Evolutionary conservation across 2,888 invertebrate genomes (phyloP), one percentile per base, ranked within the genome.

Genomic region (Acanthosepion esculentum): DNA sequence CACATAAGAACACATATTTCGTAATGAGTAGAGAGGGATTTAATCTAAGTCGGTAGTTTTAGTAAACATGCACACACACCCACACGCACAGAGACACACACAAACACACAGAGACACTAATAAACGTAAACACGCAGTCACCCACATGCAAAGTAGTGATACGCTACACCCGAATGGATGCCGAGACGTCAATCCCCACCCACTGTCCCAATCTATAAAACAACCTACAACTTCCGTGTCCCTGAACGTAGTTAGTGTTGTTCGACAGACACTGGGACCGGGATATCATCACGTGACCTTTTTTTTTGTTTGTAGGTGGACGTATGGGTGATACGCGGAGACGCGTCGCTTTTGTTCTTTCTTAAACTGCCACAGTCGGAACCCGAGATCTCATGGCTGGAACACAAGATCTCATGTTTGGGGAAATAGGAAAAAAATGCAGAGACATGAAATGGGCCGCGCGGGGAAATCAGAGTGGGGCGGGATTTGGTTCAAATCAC

Each of bases 331-430:
- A 78, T 78, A 78, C 78, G 78, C 15, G 78, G 78, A 78, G 78
- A 78, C 78, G 78, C n/a, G 78, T 78, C 78, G 78, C 78, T 10
- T 78, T 78, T 78, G 78, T 78, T 33, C 78, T 33, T 78, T 78
- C 78, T 78, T 78, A 15, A 78, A 78, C 78, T 78, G 78, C 12
- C 78, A 78, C 10, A 78, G 78, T 33, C 78, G 78, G 78, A 78
- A 78, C n/a, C n/a, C 78, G 78, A 78, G 78, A n/a, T 78, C n/a
- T n/a, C 78, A 33, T n/a, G n/a, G 78, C n/a, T 59, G 78, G n/a
- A 78, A 78, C 15, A 78, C 78, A 33, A 78, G 78, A n/a, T 78
- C n/a, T n/a, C 78, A 78, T n/a, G 78, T n/a, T 33, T 33, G 78
- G 78, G 15, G 33, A 78, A 78, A 78, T 33, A 78, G 33, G 33